These are phyloP conservation scores for Tiliacea aurago DNA, from an alignment of 2,888 invertebrate genomes.

Conservation along the genomic window DNA sequence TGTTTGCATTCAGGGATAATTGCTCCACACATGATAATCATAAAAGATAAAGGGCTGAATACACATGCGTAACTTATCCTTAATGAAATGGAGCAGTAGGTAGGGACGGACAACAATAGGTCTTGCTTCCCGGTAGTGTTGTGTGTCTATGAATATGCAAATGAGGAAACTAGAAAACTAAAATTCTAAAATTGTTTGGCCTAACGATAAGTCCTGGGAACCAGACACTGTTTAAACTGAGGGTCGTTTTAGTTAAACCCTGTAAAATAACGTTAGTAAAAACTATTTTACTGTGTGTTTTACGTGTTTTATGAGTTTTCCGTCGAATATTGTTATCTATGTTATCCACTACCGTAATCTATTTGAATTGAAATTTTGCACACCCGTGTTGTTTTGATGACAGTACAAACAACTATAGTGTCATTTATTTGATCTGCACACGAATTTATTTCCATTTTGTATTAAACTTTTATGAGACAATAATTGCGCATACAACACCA, in stretches of 20 bases:
- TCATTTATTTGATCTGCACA: neutral
- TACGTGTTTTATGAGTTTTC: conserved; percentile 1
- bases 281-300: neutral
- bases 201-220: neutral
- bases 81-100: conserved; percentile 49
- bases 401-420: too few relatives aligned
- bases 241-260: neutral
- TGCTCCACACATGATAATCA: conserved; percentile 59
- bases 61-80: conserved; percentile 47
- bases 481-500: too few relatives aligned
- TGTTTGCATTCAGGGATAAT: conserved; percentile 49
- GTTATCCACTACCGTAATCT: neutral
- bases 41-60: conserved; percentile 59
- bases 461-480: too few relatives aligned
- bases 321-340: neutral
- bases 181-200: neutral
- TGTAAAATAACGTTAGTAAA: neutral
- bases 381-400: neutral
- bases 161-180: neutral
- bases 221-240: neutral
- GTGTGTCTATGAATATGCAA: conserved; percentile 18
- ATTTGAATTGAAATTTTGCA: neutral
- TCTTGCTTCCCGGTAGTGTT: conserved; percentile 11
- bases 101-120: conserved; percentile 47
- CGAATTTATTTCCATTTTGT: neutral